Percentiles rank a stretch among this genome's conserved stretches.
These are phyloP conservation scores for Centropyge bicolor DNA, from an alignment of 2,797 vertebrate species.

Conservation along the genomic window DNA sequence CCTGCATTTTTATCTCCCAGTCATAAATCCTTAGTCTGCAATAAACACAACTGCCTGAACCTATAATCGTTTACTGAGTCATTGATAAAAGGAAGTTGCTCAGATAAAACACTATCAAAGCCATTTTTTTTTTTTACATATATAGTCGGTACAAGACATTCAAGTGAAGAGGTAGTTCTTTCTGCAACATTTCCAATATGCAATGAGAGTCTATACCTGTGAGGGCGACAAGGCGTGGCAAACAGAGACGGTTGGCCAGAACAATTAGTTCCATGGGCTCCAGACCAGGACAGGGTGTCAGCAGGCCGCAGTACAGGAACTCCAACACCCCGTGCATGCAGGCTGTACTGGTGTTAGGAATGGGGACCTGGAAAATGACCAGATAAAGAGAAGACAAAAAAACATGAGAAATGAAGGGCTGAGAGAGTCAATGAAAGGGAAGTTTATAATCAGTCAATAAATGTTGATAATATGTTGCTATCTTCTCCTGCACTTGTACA, in stretches of 20 bases:
- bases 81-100: conserved; percentile 2
- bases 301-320: conserved; percentile 90
- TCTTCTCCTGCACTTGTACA: neutral
- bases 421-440: neutral
- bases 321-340: conserved; percentile 91
- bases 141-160: neutral
- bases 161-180: neutral
- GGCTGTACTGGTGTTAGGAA: conserved; percentile 88
- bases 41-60: neutral
- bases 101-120: neutral
- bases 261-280: conserved; percentile 90
- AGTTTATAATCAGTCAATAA: neutral
- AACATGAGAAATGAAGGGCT: neutral
- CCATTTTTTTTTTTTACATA: neutral
- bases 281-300: conserved; percentile 86
- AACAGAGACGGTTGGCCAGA: conserved; percentile 91
- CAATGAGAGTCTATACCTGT: conserved; percentile 82
- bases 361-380: conserved; percentile 84
- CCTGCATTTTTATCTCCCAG: neutral
- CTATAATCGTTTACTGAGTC: neutral
- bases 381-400: conserved; percentile 20
- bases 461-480: neutral
- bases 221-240: conserved; percentile 91
- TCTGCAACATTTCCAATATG: neutral
- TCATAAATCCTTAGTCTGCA: neutral